A percentile compares a stretch with the other conserved stretches of the same genome.
These are phyloP conservation scores for Aspidiotus rigidus DNA, from an alignment of 2,888 invertebrate species.

Conservation along the genomic window DNA sequence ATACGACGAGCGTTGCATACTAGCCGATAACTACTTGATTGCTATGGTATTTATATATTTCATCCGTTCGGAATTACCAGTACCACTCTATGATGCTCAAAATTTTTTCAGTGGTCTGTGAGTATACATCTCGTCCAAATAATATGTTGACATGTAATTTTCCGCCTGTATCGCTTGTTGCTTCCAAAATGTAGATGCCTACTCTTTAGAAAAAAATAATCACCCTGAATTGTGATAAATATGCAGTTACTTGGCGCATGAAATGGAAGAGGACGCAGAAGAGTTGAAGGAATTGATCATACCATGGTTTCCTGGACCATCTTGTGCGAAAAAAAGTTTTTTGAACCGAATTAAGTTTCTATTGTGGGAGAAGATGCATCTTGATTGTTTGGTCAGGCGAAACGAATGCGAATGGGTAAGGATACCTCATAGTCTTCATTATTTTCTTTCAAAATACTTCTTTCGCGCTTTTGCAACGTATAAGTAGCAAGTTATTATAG, in stretches of 20 bases:
- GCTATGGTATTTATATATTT: conserved; percentile 52
- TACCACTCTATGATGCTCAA: conserved; percentile 45
- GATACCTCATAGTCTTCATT: not conserved
- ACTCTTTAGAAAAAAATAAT: no score
- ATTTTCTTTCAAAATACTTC: no score
- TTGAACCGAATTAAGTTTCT: conserved; percentile 11
- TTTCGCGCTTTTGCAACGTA: no score
- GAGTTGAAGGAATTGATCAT: conserved; percentile 5
- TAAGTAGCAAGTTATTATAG: no score
- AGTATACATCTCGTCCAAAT: conserved; percentile 40
- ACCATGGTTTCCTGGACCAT: conserved; percentile 19
- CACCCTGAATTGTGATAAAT: no score
- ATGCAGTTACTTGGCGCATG: conserved; percentile 48
- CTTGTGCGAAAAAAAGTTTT: not conserved
- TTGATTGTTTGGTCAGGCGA: conserved; percentile 18
- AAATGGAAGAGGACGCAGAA: conserved; percentile 50
- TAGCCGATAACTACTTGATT: conserved; percentile 51
- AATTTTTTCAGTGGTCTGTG: conserved; percentile 52
- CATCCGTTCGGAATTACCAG: conserved; percentile 46
- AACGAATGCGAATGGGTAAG: conserved; percentile 14
- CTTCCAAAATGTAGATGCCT: no score
- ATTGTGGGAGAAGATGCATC: conserved; percentile 12
- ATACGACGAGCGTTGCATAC: conserved; percentile 45
- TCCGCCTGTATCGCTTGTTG: not conserved
- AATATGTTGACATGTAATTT: not conserved